Conservation (phyloP, 2,888 invertebrate species). For the Leptogaster cylindrica region DNA sequence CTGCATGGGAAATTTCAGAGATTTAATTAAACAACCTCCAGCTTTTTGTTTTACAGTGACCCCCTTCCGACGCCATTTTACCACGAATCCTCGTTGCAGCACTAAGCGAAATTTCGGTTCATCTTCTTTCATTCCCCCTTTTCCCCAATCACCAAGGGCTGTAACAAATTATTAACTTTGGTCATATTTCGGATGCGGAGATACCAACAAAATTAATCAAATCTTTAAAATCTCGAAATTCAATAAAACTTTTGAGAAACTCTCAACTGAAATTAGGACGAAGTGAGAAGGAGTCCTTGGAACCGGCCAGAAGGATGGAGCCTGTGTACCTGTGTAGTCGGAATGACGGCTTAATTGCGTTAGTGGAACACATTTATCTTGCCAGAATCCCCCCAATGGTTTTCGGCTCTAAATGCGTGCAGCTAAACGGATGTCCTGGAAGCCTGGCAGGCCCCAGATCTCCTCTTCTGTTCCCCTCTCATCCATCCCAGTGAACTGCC, state of each 20-base stretch:
- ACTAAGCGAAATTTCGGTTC: background rate
- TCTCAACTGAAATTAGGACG: background rate
- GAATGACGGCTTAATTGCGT: slow-evolving; percentile 3
- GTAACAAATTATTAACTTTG: background rate
- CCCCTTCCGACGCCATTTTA: background rate
- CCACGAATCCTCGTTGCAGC: background rate
- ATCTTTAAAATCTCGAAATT: slow-evolving; percentile 7
- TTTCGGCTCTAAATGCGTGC: slow-evolving; percentile 1
- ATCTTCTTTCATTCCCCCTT: background rate
- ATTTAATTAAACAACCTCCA: slow-evolving; percentile 28
- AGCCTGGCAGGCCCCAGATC: no score
- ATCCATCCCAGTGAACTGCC: no score
- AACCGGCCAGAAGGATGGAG: background rate
- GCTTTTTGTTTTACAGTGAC: no score
- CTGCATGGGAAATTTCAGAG: slow-evolving; percentile 4
- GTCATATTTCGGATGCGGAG: background rate
- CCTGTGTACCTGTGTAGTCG: background rate
- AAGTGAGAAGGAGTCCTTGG: background rate
- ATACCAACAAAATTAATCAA: slow-evolving; percentile 6
- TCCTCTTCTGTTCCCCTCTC: no score
- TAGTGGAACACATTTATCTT: background rate
- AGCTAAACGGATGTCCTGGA: no score
- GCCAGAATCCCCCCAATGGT: background rate
- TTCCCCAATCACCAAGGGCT: background rate
- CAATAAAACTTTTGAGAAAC: slow-evolving; percentile 23